These are phyloP conservation scores for Holacanthella duospinosa DNA, from an alignment of 2,888 invertebrate genomes.

Conservation along the genomic window DNA sequence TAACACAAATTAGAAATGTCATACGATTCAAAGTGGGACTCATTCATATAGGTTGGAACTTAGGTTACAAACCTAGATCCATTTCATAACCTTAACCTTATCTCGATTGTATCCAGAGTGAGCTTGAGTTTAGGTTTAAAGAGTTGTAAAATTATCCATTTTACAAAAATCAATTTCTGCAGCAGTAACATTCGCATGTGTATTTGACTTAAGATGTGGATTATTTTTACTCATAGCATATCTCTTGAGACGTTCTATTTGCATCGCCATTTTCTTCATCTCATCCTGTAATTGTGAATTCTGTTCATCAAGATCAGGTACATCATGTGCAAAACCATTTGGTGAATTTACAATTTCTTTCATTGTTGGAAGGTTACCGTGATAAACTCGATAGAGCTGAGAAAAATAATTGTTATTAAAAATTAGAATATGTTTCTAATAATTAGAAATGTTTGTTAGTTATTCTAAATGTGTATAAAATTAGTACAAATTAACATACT, in stretches of 20 bases:
- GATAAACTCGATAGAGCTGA: slow-evolving; percentile 65
- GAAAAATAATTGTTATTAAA: no score
- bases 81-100: no score
- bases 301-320: slow-evolving; percentile 76
- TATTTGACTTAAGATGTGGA: slow-evolving; percentile 60
- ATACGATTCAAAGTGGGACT: no score
- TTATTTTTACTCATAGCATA: slow-evolving; percentile 90
- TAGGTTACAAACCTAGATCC: no score
- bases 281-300: slow-evolving; percentile 89
- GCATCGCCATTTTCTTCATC: slow-evolving; percentile 78
- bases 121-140: no score
- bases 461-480: slow-evolving; percentile 4
- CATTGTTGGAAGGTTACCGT: slow-evolving; percentile 46
- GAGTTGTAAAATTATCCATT: slow-evolving; percentile 26
- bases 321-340: slow-evolving; percentile 40
- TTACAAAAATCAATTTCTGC: slow-evolving; percentile 24
- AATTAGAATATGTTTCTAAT: not conserved
- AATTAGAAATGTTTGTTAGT: not conserved
- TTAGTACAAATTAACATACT: slow-evolving; percentile 49
- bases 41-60: no score
- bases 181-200: no score
- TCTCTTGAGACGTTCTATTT: slow-evolving; percentile 88
- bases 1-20: no score
- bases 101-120: no score
- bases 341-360: slow-evolving; percentile 35